Conservation (phyloP, 2,113 vertebrate species). For the Ochotona princeps region DNA sequence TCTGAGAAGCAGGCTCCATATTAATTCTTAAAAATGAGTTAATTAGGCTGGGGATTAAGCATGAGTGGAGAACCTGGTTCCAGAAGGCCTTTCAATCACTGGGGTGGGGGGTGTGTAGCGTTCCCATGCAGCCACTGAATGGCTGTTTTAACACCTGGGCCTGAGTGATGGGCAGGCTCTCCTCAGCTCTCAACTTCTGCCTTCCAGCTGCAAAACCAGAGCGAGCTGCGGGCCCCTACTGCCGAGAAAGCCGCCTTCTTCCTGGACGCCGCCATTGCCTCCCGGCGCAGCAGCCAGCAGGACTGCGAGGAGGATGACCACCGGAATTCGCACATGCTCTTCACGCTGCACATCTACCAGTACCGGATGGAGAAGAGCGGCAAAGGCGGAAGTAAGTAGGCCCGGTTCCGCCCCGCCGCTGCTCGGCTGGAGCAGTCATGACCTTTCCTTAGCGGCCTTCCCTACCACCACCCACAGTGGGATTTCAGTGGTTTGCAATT, state of each 20-base stretch:
- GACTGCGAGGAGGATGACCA: slow-evolving; percentile 94
- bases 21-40: not conserved
- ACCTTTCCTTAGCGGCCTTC: not conserved
- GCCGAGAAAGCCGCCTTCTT: slow-evolving; percentile 98
- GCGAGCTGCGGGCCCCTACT: slow-evolving; percentile 95
- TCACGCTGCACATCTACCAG: slow-evolving; percentile 98
- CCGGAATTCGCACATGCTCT: slow-evolving; percentile 98
- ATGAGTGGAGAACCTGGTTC: accelerated
- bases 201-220: slow-evolving; percentile 97
- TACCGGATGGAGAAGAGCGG: slow-evolving; percentile 98
- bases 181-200: not conserved
- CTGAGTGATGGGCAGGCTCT: not conserved
- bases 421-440: accelerated
- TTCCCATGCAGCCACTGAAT: not conserved
- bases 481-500: too few species aligned
- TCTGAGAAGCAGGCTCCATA: not conserved
- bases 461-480: too few species aligned
- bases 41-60: not conserved
- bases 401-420: accelerated
- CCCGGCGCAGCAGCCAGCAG: slow-evolving; percentile 91
- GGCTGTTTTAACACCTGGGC: not conserved
- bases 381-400: slow-evolving; percentile 96
- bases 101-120: not conserved
- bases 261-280: slow-evolving; percentile 95
- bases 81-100: not conserved